phyloP scores from a whole-genome alignment of 2,113 vertebrate species.

The Cranoglanis bouderius region DNA sequence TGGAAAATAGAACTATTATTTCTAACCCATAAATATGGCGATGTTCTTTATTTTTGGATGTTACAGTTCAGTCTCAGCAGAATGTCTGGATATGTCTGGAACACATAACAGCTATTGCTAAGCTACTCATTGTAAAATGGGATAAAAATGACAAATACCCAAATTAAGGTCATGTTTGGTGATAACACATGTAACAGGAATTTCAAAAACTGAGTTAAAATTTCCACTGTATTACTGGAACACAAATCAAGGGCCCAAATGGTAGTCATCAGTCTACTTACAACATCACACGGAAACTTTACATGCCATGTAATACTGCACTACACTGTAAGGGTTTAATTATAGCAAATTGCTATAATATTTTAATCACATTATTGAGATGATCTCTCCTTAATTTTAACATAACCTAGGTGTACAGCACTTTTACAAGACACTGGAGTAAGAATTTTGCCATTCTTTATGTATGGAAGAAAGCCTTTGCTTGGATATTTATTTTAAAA shows the following conservation, averaged over 20 bases:
- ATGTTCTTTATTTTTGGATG: no score
- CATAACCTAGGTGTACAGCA: neutral
- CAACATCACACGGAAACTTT: neutral
- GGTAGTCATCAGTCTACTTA: neutral
- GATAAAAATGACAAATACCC: neutral
- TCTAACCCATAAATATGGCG: no score
- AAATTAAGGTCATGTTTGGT: neutral
- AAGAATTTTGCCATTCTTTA: neutral
- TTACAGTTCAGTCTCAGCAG: slow-evolving; percentile 9
- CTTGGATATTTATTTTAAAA: neutral
- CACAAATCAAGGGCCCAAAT: neutral
- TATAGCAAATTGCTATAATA: neutral
- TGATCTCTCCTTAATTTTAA: neutral
- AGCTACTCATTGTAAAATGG: neutral
- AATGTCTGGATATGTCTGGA: neutral
- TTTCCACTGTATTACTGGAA: neutral
- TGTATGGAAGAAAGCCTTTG: neutral
- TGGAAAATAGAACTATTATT: no score
- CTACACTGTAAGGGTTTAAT: neutral
- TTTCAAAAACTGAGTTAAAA: neutral
- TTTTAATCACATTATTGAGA: neutral
- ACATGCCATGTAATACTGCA: neutral
- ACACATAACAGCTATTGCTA: neutral
- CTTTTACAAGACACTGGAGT: neutral
- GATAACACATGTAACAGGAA: neutral